Evolutionary conservation across 2,797 vertebrate species (phyloP), one percentile per base, ranked within the genome.

Genomic region (Acridotheres tristis): DNA sequence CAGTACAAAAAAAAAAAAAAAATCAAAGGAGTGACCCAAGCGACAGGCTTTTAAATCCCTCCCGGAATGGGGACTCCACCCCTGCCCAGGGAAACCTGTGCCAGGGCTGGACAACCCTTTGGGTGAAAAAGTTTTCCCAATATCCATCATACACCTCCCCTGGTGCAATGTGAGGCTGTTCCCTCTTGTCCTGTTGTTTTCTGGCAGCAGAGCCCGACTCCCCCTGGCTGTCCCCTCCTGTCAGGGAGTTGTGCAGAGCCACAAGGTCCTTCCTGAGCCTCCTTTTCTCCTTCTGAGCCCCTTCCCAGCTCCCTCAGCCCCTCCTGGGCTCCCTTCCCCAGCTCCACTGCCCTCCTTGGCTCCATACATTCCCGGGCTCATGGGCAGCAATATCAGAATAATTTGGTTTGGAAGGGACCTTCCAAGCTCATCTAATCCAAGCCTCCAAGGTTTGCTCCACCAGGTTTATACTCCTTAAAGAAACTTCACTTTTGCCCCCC

Each of bases 91-190:
- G 45, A 42, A 67, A 29, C 36, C 61, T 57, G 51, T 23, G 30
- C 30, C 25, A 34, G 42, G 25, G 16, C 20, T 42, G 29, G 22
- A 17, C 32, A 50, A 8, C 3, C 8, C 36, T 66, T 16, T 19
- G 38, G 16, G 32, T 11, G 27, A 51, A 23, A 30, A 54, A 3
- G 23, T 5, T 2, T 16, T 38, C 40, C 11, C 19, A 23, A 5
- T 23, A 45, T n/a, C n/a, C n/a, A 13, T 6, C 0, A 4, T 51
- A 16, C 15, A 27, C 12, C 10, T 67, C 3, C 12, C 32, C 53
- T 43, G 38, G 4, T 1, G 1, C 18, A 22, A 0, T 6, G 1
- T 38, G 27, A 10, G 54, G 53, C 53, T 0, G 2, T 43, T 11
- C 1, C 26, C 38, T 23, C 59, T 6, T 0, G 3, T 47, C 42